Evolutionary conservation across 2,113 vertebrate species (phyloP), one percentile per base, ranked within the genome.

Genomic region (Orcinus orca): DNA sequence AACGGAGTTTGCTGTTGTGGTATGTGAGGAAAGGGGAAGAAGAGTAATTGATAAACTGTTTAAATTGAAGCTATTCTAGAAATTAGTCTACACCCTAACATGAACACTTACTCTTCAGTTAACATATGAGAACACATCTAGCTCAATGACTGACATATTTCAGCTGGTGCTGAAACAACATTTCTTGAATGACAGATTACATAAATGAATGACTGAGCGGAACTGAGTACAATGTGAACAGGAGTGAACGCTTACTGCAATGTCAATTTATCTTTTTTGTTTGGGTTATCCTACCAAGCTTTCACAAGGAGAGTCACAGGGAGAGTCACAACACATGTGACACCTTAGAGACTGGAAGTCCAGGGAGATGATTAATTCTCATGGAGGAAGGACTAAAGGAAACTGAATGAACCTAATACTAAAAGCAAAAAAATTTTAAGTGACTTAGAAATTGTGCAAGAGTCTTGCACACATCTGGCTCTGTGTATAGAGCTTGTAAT

Each of bases 401-500:
- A 47, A 86, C 5, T 23, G 29, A 67, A 84, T 80, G 14, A 91
- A 68, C 7, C 5, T 11, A 87, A n/a, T 67, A 62, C 5, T 18
- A 29, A 91, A 41, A 65, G 10, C 26, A 77, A 90, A 68, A 82
- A 21, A 3, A 20, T 8, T 33, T 83, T 58, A 53, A 85, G 13
- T 93, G 47, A 82, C n/a, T 87, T 84, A 70, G 68, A 97, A 94
- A 88, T 33, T 65, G 7, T 87, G 21, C 50, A 94, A 91, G 73
- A 62, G 4, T 68, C 76, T 98, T 95, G 31, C 11, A 95, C 50
- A 77, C 85, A 88, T 93, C 74, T 97, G 83, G 70, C 70, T 88
- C 26, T 97, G 93, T 85, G 71, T 81, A 85, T n/a, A 95, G 65
- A 96, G 67, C n/a, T 71, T 83, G 84, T 89, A 97, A 96, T 96